phyloP scores from a whole-genome alignment of 2,113 vertebrate species.

The Percina caprodes region DNA sequence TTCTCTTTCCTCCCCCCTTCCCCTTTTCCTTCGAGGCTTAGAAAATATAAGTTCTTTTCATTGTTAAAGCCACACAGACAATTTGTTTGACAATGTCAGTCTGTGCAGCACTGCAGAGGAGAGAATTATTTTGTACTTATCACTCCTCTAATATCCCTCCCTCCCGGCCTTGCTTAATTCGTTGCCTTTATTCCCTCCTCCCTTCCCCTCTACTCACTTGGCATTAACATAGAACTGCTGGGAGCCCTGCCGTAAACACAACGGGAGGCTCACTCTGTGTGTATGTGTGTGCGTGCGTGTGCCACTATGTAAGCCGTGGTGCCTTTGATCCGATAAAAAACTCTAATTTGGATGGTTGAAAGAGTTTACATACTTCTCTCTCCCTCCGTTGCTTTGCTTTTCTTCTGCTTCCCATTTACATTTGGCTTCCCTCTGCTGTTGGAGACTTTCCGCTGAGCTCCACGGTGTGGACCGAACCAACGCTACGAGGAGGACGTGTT shows the following conservation, averaged over 20 bases:
- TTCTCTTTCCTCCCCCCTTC: not conserved
- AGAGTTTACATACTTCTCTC: slow-evolving; percentile 66
- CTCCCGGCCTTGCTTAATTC: slow-evolving; percentile 60
- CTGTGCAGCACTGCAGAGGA: slow-evolving; percentile 48
- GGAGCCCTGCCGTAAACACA: slow-evolving; percentile 59
- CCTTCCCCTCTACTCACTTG: slow-evolving; percentile 61
- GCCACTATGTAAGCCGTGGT: slow-evolving; percentile 48
- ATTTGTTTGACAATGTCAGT: slow-evolving; percentile 69
- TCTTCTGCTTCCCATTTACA: slow-evolving; percentile 64
- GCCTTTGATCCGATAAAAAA: slow-evolving; percentile 81
- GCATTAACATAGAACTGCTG: slow-evolving; percentile 80
- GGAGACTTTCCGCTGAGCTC: slow-evolving; percentile 21
- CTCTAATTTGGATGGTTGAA: slow-evolving; percentile 78
- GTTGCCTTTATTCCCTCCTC: slow-evolving; percentile 41
- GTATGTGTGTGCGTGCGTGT: slow-evolving; percentile 31
- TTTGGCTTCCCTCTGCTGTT: slow-evolving; percentile 51
- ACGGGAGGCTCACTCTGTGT: slow-evolving; percentile 42
- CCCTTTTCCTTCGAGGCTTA: slow-evolving; percentile 31
- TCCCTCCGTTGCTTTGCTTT: slow-evolving; percentile 35
- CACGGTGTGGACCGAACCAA: slow-evolving; percentile 11
- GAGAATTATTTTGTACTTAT: slow-evolving; percentile 76
- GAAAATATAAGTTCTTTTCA: slow-evolving; percentile 50
- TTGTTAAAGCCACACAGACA: slow-evolving; percentile 52
- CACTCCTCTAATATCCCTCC: slow-evolving; percentile 65
- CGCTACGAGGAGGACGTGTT: slow-evolving; percentile 39